Percentiles rank a stretch among this genome's conserved stretches.
Conservation (phyloP, 1,140 invertebrate species). For the Nasonia longicornis region DNA sequence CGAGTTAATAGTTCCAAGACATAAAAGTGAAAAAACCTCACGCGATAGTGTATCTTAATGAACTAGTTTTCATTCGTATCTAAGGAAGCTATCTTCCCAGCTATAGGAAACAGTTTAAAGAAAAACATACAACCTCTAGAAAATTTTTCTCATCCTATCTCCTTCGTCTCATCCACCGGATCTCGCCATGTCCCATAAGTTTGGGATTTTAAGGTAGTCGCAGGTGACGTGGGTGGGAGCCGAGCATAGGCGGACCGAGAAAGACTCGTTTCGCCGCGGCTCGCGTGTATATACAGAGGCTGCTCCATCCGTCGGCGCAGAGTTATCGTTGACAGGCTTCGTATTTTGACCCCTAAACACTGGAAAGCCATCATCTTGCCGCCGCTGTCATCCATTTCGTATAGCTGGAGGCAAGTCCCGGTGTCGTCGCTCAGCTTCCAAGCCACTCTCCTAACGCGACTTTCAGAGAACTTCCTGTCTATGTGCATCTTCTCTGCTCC, state of each 20-base stretch:
- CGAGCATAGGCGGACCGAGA: constrained; percentile 43
- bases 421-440: constrained; percentile 17
- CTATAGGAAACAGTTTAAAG: background rate
- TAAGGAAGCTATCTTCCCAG: background rate
- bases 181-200: background rate
- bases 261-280: constrained; percentile 42
- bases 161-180: too few species aligned
- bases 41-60: background rate
- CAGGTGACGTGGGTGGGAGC: constrained; percentile 51
- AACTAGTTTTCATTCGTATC: background rate
- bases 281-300: background rate
- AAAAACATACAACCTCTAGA: background rate
- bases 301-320: background rate
- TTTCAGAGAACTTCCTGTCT: constrained; percentile 26
- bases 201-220: constrained; percentile 51
- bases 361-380: constrained; percentile 57
- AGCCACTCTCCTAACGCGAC: constrained; percentile 48
- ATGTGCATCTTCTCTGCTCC: background rate
- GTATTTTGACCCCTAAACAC: constrained; percentile 56
- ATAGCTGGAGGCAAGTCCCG: constrained; percentile 40
- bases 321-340: constrained; percentile 39
- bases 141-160: background rate
- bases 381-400: constrained; percentile 45
- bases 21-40: background rate
- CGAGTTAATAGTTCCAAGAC: background rate